phyloP scores from a whole-genome alignment of 2,797 vertebrate genomes.

The Acanthurus leucopareius region DNA sequence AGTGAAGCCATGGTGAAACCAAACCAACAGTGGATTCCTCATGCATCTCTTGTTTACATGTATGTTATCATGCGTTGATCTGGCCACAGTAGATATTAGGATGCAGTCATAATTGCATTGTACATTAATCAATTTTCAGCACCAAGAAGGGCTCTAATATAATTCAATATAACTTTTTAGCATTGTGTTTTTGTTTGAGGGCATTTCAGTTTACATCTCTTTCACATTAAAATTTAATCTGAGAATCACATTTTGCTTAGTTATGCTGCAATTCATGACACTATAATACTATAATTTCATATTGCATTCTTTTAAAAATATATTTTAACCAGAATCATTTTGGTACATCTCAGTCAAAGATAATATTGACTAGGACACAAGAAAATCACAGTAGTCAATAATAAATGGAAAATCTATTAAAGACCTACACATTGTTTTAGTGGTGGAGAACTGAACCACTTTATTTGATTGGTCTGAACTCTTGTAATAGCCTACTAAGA shows the following conservation, averaged over 20 bases:
- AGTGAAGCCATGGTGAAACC: background rate
- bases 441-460: slow-evolving; percentile 91
- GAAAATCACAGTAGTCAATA: background rate
- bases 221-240: background rate
- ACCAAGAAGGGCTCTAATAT: background rate
- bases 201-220: background rate
- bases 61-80: background rate
- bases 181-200: background rate
- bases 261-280: background rate
- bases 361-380: slow-evolving; percentile 3
- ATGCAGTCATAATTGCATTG: background rate
- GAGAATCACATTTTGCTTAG: background rate
- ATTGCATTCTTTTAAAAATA: slow-evolving; percentile 26
- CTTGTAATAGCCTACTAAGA: slow-evolving; percentile 91
- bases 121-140: slow-evolving; percentile 1
- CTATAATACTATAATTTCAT: slow-evolving; percentile 20
- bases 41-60: background rate
- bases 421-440: slow-evolving; percentile 53
- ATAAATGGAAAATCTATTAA: slow-evolving; percentile 31
- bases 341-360: slow-evolving; percentile 10
- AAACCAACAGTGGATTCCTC: background rate
- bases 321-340: slow-evolving; percentile 5
- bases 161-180: background rate
- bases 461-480: slow-evolving; percentile 94
- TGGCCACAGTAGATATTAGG: background rate